These are phyloP conservation scores for Therioaphis trifolii DNA, from an alignment of 2,888 invertebrate genomes.

Conservation along the genomic window DNA sequence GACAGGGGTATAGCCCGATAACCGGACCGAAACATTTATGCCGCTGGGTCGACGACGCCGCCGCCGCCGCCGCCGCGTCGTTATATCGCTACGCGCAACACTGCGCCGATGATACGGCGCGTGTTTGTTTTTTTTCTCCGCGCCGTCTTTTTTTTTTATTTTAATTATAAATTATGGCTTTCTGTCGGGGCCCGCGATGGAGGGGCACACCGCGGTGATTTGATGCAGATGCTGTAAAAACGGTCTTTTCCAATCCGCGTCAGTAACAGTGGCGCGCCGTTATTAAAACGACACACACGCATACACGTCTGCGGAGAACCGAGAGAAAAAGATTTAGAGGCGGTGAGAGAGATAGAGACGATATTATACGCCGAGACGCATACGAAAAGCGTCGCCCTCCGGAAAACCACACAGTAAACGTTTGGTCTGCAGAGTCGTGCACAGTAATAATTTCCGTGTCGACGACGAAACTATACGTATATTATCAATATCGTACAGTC, in stretches of 20 bases:
- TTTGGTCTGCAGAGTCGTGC: too few relatives aligned
- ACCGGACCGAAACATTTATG: constrained; percentile 53
- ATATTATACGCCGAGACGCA: too few relatives aligned
- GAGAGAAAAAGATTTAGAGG: neutral
- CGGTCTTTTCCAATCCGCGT: constrained; percentile 37
- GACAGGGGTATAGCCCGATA: constrained; percentile 41
- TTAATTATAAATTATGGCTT: constrained; percentile 55
- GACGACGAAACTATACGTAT: neutral
- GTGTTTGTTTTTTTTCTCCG: too few relatives aligned
- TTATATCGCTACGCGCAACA: constrained; percentile 32
- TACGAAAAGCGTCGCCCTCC: too few relatives aligned
- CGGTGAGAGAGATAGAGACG: too few relatives aligned
- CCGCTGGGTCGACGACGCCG: too few relatives aligned
- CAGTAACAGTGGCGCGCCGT: constrained; percentile 48
- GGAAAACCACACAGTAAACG: too few relatives aligned
- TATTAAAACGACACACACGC: constrained; percentile 35
- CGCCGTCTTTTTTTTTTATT: constrained; percentile 54
- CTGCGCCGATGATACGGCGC: too few relatives aligned
- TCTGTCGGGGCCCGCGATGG: constrained; percentile 35
- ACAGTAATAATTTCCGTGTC: too few relatives aligned
- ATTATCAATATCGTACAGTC: neutral
- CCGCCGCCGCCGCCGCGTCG: too few relatives aligned
- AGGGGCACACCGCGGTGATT: constrained; percentile 39
- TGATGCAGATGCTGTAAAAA: constrained; percentile 42
- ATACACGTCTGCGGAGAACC: too few relatives aligned